Percentiles rank a stretch among this genome's conserved stretches.
phyloP scores from a whole-genome alignment of 23 tunicate species.

The Styela clava region DNA sequence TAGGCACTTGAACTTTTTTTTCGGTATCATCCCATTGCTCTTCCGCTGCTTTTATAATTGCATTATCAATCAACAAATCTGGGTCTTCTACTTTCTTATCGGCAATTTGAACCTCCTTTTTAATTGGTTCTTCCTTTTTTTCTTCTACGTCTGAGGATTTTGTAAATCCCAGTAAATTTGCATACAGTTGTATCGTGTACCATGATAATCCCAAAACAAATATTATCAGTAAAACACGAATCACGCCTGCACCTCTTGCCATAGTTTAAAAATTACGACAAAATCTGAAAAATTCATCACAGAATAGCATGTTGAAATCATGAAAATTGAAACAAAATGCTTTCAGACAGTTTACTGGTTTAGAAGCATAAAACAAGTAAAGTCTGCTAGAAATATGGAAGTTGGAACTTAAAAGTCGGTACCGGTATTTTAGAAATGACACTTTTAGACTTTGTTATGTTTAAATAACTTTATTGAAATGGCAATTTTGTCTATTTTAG shows the following conservation, averaged over 20 bases:
- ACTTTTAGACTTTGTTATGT: too few species aligned
- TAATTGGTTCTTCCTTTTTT: background rate
- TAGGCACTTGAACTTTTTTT: slow-evolving; percentile 21
- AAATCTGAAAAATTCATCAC: too few species aligned
- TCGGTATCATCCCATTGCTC: slow-evolving; percentile 72
- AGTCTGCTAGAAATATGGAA: too few species aligned
- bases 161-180: slow-evolving; percentile 41
- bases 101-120: background rate
- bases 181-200: slow-evolving; percentile 79
- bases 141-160: slow-evolving; percentile 1
- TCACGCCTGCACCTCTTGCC: background rate
- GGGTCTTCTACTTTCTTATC: slow-evolving; percentile 64
- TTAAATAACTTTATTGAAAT: too few species aligned
- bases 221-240: slow-evolving; percentile 35
- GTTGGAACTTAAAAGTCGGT: too few species aligned
- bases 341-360: too few species aligned
- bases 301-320: too few species aligned
- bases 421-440: too few species aligned
- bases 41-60: slow-evolving; percentile 63
- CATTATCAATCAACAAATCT: slow-evolving; percentile 64
- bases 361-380: too few species aligned
- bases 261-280: background rate
- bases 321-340: too few species aligned
- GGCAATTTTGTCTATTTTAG: too few species aligned
- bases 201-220: slow-evolving; percentile 47